Evolutionary conservation across 2,797 vertebrate species (phyloP).

Genomic region (Siniperca obscura): DNA sequence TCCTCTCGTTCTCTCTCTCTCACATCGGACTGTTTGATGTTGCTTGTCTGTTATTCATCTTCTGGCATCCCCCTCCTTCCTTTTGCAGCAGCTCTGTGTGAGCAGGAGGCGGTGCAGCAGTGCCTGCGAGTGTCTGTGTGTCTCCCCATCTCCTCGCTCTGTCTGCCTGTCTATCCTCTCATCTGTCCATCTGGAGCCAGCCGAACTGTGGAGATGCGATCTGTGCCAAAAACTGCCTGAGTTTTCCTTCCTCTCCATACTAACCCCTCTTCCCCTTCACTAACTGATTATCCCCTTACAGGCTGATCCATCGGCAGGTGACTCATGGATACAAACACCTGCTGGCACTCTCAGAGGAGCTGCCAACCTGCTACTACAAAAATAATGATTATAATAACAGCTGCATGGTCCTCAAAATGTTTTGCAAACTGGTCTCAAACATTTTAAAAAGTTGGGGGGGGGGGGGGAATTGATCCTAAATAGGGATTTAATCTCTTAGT

Average conservation of each 20-base stretch:
- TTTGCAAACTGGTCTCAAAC: slow-evolving; percentile 5
- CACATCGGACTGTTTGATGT: slow-evolving; percentile 60
- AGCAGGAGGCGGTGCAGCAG: slow-evolving; percentile 66
- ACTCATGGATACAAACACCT: slow-evolving; percentile 63
- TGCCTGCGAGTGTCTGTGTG: slow-evolving; percentile 58
- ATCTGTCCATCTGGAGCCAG: slow-evolving; percentile 66
- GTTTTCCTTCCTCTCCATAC: slow-evolving; percentile 64
- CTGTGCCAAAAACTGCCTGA: slow-evolving; percentile 66
- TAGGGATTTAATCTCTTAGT: not conserved
- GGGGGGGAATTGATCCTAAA: not conserved
- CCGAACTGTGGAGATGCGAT: slow-evolving; percentile 63
- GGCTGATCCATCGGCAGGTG: slow-evolving; percentile 71
- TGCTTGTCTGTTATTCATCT: slow-evolving; percentile 57
- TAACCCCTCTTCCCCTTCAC: slow-evolving; percentile 73
- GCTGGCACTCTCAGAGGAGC: slow-evolving; percentile 45
- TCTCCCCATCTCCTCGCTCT: slow-evolving; percentile 34
- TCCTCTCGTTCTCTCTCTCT: slow-evolving; percentile 34
- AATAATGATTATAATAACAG: slow-evolving; percentile 9
- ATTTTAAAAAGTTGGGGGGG: not conserved
- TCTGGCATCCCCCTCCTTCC: slow-evolving; percentile 55
- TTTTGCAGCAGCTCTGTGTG: slow-evolving; percentile 65
- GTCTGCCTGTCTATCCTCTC: slow-evolving; percentile 60
- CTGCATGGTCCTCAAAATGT: slow-evolving; percentile 24
- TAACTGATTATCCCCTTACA: slow-evolving; percentile 77
- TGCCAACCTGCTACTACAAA: slow-evolving; percentile 23